These are phyloP conservation scores for Cyprinodon tularosa DNA, from an alignment of 2,113 vertebrate genomes.

Conservation along the genomic window DNA sequence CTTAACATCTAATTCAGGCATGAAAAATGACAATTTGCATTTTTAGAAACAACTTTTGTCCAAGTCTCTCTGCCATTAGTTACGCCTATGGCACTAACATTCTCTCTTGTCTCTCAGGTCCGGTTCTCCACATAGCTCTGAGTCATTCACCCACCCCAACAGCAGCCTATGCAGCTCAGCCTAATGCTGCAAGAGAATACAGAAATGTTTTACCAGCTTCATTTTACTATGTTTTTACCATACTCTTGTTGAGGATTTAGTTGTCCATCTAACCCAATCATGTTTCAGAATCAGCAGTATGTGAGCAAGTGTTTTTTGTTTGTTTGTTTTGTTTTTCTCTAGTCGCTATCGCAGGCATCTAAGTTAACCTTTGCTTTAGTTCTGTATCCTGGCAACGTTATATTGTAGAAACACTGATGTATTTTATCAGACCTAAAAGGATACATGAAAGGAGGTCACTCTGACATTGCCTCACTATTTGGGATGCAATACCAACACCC, in stretches of 20 bases:
- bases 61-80: slow-evolving; percentile 10
- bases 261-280: background rate
- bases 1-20: slow-evolving; percentile 8
- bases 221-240: background rate
- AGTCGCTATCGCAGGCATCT: background rate
- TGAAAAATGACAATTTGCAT: background rate
- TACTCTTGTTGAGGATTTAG: background rate
- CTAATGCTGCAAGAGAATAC: background rate
- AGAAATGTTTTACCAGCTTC: background rate
- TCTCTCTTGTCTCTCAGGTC: slow-evolving; percentile 1
- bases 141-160: background rate
- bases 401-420: slow-evolving; percentile 1
- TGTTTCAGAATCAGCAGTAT: slow-evolving; percentile 1
- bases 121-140: slow-evolving; percentile 5
- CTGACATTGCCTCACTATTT: background rate
- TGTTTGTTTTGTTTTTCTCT: background rate
- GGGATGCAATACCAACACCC: background rate
- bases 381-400: background rate
- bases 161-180: background rate
- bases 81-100: background rate
- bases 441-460: background rate
- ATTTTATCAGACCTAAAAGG: background rate
- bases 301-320: background rate
- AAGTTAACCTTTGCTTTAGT: slow-evolving; percentile 4
- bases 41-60: background rate